Percentiles rank a stretch among this genome's conserved stretches.
These are phyloP conservation scores for Hypocryptadius cinnamomeus DNA, from an alignment of 2,113 vertebrate genomes.

Conservation along the genomic window DNA sequence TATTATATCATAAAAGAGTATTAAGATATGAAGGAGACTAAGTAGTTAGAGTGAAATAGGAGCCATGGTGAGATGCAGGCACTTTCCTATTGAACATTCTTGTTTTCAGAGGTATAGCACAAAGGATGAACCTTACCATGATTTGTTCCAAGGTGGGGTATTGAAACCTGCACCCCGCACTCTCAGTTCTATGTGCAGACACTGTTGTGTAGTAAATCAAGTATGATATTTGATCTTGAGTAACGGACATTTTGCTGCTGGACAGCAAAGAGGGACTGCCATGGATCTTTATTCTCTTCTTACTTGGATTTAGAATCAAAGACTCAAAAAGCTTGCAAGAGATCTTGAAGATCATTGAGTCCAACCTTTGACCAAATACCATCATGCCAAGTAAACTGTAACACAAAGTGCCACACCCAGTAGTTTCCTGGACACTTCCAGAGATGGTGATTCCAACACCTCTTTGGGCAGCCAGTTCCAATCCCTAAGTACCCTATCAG, in stretches of 20 bases:
- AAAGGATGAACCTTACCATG: background rate
- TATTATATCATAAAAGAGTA: conserved; percentile 25
- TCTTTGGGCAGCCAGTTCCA: background rate
- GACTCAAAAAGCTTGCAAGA: background rate
- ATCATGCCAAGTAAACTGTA: background rate
- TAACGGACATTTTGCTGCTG: background rate
- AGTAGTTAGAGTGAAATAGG: background rate
- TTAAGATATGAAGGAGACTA: conserved; percentile 6
- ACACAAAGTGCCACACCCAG: background rate
- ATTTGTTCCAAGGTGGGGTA: background rate
- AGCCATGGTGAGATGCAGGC: background rate
- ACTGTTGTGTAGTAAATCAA: background rate
- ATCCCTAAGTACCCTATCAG: background rate
- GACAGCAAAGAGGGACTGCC: background rate
- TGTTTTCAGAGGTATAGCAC: background rate
- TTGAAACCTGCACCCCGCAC: background rate
- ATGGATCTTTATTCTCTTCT: background rate
- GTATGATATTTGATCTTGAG: background rate
- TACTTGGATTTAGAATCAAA: background rate
- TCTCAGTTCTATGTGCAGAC: background rate
- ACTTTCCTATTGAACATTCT: background rate
- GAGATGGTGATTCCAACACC: background rate
- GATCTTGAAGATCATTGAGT: background rate
- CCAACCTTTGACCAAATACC: background rate
- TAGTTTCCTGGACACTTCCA: background rate